Percentiles rank a stretch among this genome's conserved stretches.
Conservation (phyloP, 2,113 vertebrate genomes). For the Coturnix japonica region DNA sequence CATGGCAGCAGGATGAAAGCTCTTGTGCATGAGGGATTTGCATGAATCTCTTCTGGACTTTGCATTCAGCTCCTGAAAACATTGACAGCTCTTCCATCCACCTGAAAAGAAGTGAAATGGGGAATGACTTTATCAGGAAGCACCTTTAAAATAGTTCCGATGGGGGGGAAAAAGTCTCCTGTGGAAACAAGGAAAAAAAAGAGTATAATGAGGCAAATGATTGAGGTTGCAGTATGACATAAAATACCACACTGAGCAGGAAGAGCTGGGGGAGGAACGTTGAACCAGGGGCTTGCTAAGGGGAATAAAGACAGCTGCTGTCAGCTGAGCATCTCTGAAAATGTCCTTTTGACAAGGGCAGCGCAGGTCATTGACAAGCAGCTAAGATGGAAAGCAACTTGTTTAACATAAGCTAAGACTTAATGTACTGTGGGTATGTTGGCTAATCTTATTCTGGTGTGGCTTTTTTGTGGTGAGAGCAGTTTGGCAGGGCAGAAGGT, state of each 20-base stretch:
- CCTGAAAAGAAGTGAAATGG: background rate
- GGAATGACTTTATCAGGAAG: background rate
- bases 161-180: background rate
- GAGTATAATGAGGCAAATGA: background rate
- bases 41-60: fast-evolving
- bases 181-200: background rate
- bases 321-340: background rate
- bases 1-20: background rate
- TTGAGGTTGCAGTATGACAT: background rate
- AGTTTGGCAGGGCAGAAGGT: background rate
- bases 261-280: background rate
- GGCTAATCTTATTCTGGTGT: background rate
- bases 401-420: background rate
- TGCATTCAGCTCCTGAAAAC: background rate
- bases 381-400: background rate
- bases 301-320: background rate
- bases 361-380: background rate
- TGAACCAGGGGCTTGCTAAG: background rate
- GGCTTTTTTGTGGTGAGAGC: background rate
- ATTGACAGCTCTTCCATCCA: background rate
- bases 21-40: fast-evolving
- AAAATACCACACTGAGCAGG: background rate
- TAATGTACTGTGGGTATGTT: background rate
- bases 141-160: background rate
- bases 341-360: background rate